Percentiles rank a stretch among this genome's conserved stretches.
phyloP scores from a whole-genome alignment of 2,113 vertebrate species.

The Neolamprologus cancellatus region DNA sequence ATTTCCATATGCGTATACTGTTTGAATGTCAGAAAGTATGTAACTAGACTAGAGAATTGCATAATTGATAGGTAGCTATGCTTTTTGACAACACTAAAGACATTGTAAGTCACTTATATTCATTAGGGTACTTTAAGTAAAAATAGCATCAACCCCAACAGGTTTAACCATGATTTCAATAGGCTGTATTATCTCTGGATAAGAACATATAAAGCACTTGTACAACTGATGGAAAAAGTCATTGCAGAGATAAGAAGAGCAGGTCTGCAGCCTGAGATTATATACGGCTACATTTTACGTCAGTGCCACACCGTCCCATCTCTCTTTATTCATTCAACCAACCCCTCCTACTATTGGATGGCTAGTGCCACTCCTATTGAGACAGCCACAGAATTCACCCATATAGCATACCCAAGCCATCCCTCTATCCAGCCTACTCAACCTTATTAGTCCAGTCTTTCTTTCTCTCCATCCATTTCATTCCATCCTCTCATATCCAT shows the following conservation, averaged over 20 bases:
- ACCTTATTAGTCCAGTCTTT: conserved; percentile 23
- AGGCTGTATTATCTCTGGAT: background rate
- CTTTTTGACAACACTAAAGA: background rate
- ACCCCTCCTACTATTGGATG: background rate
- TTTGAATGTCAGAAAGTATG: background rate
- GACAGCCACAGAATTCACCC: conserved; percentile 1
- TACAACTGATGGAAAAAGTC: background rate
- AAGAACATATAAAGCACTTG: background rate
- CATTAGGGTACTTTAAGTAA: background rate
- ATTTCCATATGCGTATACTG: background rate
- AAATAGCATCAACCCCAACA: background rate
- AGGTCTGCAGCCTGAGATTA: background rate
- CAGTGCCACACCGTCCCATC: background rate
- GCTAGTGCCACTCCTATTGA: background rate
- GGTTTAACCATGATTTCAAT: background rate
- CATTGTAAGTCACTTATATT: background rate
- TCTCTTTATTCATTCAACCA: background rate
- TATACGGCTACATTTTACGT: background rate
- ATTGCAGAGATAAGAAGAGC: background rate
- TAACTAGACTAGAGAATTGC: background rate
- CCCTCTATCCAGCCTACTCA: conserved; percentile 1
- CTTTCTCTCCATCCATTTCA: background rate
- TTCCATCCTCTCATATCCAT: conserved; percentile 18
- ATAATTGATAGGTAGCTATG: background rate
- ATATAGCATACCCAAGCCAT: background rate